These are phyloP conservation scores for Colletes collaris DNA, from an alignment of 2,888 invertebrate genomes.

Conservation along the genomic window DNA sequence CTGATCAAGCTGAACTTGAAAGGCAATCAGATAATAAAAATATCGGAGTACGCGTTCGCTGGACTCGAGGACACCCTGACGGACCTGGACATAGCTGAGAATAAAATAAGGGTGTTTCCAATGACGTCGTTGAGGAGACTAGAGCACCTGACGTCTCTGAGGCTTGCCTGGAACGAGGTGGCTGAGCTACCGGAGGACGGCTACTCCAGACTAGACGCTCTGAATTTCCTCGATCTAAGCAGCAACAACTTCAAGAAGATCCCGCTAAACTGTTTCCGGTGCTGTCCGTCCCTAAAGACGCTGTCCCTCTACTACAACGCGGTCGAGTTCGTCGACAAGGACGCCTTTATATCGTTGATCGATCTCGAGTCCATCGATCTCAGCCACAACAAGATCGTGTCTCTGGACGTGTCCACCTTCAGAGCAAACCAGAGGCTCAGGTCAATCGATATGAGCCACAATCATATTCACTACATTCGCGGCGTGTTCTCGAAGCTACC, in stretches of 20 bases:
- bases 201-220: conserved; percentile 88
- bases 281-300: conserved; percentile 91
- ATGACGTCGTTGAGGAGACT: conserved; percentile 91
- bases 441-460: conserved; percentile 94
- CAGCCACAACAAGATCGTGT: conserved; percentile 93
- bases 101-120: conserved; percentile 92
- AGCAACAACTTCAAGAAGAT: conserved; percentile 93
- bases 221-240: conserved; percentile 92
- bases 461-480: conserved; percentile 93
- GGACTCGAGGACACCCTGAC: conserved; percentile 90
- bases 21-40: conserved; percentile 90
- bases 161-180: conserved; percentile 86
- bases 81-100: conserved; percentile 94
- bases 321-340: conserved; percentile 90
- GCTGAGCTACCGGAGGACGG: conserved; percentile 88
- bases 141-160: conserved; percentile 88
- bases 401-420: conserved; percentile 90
- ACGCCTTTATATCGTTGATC: conserved; percentile 89
- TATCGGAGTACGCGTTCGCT: conserved; percentile 93
- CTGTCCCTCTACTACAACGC: conserved; percentile 93
- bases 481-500: conserved; percentile 92
- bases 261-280: conserved; percentile 90
- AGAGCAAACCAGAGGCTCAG: conserved; percentile 90
- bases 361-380: conserved; percentile 93
- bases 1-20: conserved; percentile 92